Evolutionary conservation across 2,797 vertebrate genomes (phyloP).

Genomic region (Gambelia wislizenii): DNA sequence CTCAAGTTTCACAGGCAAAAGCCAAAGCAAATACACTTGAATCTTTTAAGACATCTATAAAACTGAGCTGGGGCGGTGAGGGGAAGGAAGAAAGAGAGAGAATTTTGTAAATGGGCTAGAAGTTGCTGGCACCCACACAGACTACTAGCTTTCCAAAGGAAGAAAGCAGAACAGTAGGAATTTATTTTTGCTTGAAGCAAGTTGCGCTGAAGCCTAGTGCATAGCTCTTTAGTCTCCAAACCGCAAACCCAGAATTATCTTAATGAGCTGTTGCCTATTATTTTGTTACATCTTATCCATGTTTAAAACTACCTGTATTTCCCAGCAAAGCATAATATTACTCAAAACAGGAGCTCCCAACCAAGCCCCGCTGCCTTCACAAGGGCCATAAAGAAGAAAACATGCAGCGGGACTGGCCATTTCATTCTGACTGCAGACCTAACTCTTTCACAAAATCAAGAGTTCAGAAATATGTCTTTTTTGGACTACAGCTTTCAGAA

Average conservation of each 20-base stretch:
- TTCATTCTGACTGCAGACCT: not conserved
- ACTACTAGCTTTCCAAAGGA: conserved; percentile 45
- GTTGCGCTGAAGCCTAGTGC: conserved; percentile 27
- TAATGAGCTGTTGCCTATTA: conserved; percentile 19
- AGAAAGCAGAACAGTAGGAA: conserved; percentile 44
- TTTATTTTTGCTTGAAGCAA: conserved; percentile 60
- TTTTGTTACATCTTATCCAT: not conserved
- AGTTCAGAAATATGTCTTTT: not conserved
- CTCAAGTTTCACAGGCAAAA: conserved; percentile 37
- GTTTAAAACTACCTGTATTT: conserved; percentile 20
- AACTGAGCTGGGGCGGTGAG: conserved; percentile 10
- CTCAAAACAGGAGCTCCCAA: not conserved
- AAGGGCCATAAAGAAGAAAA: not conserved
- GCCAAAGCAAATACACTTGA: conserved; percentile 59
- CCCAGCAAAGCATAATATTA: not conserved
- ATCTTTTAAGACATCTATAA: conserved; percentile 36
- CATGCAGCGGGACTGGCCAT: not conserved
- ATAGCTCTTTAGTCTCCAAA: conserved; percentile 23
- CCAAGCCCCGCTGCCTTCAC: not conserved
- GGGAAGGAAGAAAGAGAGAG: conserved; percentile 23
- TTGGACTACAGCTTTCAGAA: too few species aligned
- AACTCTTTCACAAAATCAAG: not conserved
- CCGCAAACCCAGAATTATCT: conserved; percentile 36
- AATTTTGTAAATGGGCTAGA: conserved; percentile 21
- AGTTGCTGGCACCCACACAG: conserved; percentile 45